Conservation (phyloP, 1,140 invertebrate species). For the Drosophila repleta region DNA sequence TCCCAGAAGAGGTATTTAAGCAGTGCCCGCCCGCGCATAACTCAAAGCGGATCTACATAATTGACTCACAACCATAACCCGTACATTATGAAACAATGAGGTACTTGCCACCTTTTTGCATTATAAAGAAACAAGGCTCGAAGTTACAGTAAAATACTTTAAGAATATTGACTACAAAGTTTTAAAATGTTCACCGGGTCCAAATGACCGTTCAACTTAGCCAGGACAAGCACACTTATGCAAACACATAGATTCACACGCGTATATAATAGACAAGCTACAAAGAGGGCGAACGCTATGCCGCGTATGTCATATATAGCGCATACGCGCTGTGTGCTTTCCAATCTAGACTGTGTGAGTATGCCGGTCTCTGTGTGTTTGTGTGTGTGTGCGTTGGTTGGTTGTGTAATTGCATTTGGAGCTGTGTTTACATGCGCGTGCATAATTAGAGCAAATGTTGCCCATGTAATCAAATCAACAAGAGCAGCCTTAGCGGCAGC, state of each 20-base stretch:
- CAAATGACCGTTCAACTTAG: too few species aligned
- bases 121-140: conserved; percentile 57
- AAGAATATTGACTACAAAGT: too few species aligned
- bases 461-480: conserved; percentile 75
- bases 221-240: too few species aligned
- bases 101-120: conserved; percentile 49
- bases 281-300: conserved; percentile 43
- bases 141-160: conserved; percentile 61
- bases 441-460: conserved; percentile 78
- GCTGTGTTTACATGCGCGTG: conserved; percentile 77
- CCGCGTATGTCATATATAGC: conserved; percentile 65
- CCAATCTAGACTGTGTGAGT: conserved; percentile 43
- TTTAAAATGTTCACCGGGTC: too few species aligned
- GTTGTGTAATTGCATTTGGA: conserved; percentile 72
- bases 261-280: not conserved
- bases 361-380: conserved; percentile 1
- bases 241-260: too few species aligned
- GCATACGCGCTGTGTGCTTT: conserved; percentile 68
- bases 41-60: conserved; percentile 79
- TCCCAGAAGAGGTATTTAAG: not conserved
- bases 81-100: conserved; percentile 57
- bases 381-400: conserved; percentile 10
- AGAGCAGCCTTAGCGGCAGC: conserved; percentile 6
- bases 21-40: conserved; percentile 53
- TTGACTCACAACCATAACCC: conserved; percentile 72